Evolutionary conservation across 1,140 invertebrate genomes (phyloP).

Genomic region (Drosophila ercepeae): DNA sequence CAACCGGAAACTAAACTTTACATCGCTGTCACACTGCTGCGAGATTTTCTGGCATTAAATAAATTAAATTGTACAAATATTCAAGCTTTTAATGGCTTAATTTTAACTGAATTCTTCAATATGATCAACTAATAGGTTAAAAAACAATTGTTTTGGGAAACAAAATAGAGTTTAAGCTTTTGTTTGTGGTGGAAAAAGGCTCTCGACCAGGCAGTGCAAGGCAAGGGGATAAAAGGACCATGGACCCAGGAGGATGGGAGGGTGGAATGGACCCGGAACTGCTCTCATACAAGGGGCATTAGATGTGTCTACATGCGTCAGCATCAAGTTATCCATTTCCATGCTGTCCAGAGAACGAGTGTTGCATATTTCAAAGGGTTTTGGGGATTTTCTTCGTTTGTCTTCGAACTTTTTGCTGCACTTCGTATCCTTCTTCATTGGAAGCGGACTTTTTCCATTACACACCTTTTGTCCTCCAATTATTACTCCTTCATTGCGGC

Average conservation of each 20-base stretch:
- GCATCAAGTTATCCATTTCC: slow-evolving; percentile 58
- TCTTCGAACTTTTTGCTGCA: not conserved
- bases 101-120: not conserved
- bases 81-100: not conserved
- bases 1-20: slow-evolving; percentile 10
- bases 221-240: too few species aligned
- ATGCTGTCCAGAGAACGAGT: slow-evolving; percentile 24
- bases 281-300: slow-evolving; percentile 63
- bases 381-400: not conserved
- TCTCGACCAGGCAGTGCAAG: too few species aligned
- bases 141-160: too few species aligned
- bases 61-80: not conserved
- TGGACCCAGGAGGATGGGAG: too few species aligned
- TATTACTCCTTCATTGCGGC: not conserved
- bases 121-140: too few species aligned
- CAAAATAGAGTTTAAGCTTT: too few species aligned
- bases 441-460: not conserved
- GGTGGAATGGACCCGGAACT: slow-evolving; percentile 10
- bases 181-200: too few species aligned
- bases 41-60: not conserved
- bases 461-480: too few species aligned
- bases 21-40: not conserved
- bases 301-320: slow-evolving; percentile 53
- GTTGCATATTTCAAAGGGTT: slow-evolving; percentile 44
- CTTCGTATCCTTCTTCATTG: not conserved